Conservation (phyloP, 2,888 invertebrate species). For the Sicus ferrugineus region DNA sequence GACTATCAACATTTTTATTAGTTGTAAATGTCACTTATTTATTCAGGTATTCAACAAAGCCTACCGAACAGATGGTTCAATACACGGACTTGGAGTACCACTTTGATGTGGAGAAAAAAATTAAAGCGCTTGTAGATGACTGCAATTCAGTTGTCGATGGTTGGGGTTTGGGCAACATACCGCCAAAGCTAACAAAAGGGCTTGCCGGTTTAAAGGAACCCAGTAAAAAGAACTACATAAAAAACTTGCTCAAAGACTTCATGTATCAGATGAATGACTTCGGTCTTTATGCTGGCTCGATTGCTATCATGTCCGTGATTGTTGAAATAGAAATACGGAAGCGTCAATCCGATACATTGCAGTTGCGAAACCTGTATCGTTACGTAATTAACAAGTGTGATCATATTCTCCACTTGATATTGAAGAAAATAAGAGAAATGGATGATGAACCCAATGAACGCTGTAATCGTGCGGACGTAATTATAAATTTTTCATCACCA, state of each 20-base stretch:
- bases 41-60: slow-evolving; percentile 69
- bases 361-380: slow-evolving; percentile 53
- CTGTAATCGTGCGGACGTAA: slow-evolving; percentile 49
- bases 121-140: slow-evolving; percentile 33
- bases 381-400: slow-evolving; percentile 56
- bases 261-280: slow-evolving; percentile 66
- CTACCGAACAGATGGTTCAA: slow-evolving; percentile 61
- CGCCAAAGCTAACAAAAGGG: slow-evolving; percentile 47
- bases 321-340: slow-evolving; percentile 73
- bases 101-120: slow-evolving; percentile 33
- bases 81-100: slow-evolving; percentile 37
- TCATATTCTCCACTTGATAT: slow-evolving; percentile 67
- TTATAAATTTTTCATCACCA: slow-evolving; percentile 70
- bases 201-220: slow-evolving; percentile 46
- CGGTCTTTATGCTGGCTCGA: slow-evolving; percentile 70
- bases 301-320: slow-evolving; percentile 69
- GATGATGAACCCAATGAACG: slow-evolving; percentile 57
- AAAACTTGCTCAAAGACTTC: slow-evolving; percentile 66
- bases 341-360: slow-evolving; percentile 65
- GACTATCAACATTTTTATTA: not conserved
- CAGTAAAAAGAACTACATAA: slow-evolving; percentile 65
- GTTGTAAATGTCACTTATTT: too few species aligned
- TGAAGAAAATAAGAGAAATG: slow-evolving; percentile 63
- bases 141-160: slow-evolving; percentile 40
- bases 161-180: slow-evolving; percentile 48